phyloP scores from a whole-genome alignment of 2,888 invertebrate genomes.

The Drosophila maculinotata region DNA sequence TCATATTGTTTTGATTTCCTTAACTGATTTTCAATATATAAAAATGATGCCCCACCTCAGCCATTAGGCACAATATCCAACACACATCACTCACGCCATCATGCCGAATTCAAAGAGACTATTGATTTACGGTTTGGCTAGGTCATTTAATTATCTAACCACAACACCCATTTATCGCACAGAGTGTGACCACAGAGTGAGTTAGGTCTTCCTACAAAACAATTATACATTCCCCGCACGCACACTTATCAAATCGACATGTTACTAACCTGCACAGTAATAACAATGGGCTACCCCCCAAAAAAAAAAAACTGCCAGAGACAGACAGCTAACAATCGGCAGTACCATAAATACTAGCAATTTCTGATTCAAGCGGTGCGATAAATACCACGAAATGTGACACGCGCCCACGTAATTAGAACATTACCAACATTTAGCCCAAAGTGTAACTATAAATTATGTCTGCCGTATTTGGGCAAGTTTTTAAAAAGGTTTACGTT shows the following conservation, averaged over 20 bases:
- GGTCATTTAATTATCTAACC: constrained; percentile 38
- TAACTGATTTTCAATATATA: constrained; percentile 13
- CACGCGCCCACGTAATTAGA: constrained; percentile 81
- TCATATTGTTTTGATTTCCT: not conserved
- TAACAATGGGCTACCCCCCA: constrained; percentile 14
- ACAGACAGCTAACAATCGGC: constrained; percentile 43
- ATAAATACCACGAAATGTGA: constrained; percentile 64
- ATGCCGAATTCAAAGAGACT: not conserved
- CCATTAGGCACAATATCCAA: constrained; percentile 12
- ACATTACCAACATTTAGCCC: constrained; percentile 73
- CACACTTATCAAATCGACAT: constrained; percentile 68
- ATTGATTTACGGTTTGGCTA: constrained; percentile 31
- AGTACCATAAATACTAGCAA: constrained; percentile 63
- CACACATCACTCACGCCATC: constrained; percentile 5
- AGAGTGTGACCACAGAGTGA: constrained; percentile 19
- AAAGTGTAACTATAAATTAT: constrained; percentile 54
- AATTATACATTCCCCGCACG: constrained; percentile 63
- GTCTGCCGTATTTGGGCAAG: constrained; percentile 29
- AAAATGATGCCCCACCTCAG: not conserved
- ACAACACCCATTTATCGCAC: constrained; percentile 38
- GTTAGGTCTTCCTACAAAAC: constrained; percentile 8
- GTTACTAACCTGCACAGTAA: constrained; percentile 43
- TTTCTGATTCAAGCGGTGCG: constrained; percentile 53
- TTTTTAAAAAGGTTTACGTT: constrained; percentile 46
- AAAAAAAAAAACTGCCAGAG: constrained; percentile 1